Conservation (phyloP, 2,797 vertebrate species). For the Neoniphon sammara region DNA sequence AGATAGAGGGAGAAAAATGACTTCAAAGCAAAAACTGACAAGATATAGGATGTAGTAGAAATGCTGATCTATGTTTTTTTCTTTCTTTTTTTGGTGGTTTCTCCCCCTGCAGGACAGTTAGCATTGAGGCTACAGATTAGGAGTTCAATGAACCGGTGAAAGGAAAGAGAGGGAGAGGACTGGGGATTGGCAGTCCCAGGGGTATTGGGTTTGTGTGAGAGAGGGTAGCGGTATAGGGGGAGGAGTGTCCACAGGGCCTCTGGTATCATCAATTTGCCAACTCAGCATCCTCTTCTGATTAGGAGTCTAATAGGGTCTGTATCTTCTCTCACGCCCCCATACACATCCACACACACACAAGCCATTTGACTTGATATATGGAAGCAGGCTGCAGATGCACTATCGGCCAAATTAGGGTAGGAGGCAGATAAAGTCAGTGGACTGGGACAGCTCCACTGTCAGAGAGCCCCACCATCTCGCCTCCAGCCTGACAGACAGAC, state of each 20-base stretch:
- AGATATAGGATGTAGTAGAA: background rate
- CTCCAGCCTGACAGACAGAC: conserved; percentile 45
- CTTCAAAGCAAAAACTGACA: conserved; percentile 13
- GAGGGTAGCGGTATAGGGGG: background rate
- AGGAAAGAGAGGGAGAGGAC: conserved; percentile 1
- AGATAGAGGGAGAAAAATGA: conserved; percentile 24
- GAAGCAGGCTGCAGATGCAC: background rate
- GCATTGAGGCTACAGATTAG: conserved; percentile 26
- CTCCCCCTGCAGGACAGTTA: conserved; percentile 16
- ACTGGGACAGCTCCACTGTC: conserved; percentile 38
- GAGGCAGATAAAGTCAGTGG: conserved; percentile 3
- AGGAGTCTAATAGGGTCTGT: conserved; percentile 30
- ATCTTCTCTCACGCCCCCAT: conserved; percentile 18
- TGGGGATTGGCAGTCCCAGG: conserved; percentile 17
- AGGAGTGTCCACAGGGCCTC: conserved; percentile 20
- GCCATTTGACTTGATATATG: background rate
- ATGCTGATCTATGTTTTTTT: conserved; percentile 26
- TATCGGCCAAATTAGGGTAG: background rate
- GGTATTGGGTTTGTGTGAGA: background rate
- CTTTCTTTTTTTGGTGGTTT: conserved; percentile 5
- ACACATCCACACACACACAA: conserved; percentile 2
- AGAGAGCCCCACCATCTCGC: conserved; percentile 28
- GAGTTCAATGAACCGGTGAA: conserved; percentile 38
- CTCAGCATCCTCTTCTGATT: conserved; percentile 49
- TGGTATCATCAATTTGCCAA: conserved; percentile 31